These are phyloP conservation scores for Tolypeutes matacus DNA, from an alignment of 2,797 vertebrate species.

Conservation along the genomic window DNA sequence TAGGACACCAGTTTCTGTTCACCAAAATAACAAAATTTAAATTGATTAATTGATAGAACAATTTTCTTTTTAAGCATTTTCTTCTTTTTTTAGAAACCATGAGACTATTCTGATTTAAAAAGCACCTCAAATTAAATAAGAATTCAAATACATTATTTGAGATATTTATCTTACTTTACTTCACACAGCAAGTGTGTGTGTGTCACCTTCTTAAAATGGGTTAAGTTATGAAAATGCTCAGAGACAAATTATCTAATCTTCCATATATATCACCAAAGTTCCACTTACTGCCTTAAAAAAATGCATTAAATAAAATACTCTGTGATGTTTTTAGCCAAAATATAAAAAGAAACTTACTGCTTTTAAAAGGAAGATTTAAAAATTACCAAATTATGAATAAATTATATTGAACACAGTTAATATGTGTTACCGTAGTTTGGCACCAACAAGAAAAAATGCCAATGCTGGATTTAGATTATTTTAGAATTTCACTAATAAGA, in stretches of 20 bases:
- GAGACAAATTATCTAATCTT: neutral
- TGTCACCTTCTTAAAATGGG: neutral
- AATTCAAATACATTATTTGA: neutral
- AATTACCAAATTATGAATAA: neutral
- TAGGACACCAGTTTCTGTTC: neutral
- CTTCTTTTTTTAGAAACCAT: neutral
- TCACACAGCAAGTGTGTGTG: neutral
- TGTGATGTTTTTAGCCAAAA: neutral
- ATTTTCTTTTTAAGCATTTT: no score
- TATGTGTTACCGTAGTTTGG: neutral
- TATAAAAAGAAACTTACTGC: neutral
- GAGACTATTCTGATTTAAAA: neutral
- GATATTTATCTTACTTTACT: neutral
- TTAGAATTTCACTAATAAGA: slow-evolving; percentile 1
- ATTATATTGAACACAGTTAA: neutral
- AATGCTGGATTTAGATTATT: neutral
- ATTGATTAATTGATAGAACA: neutral
- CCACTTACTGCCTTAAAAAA: neutral
- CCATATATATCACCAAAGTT: neutral
- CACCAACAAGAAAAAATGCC: neutral
- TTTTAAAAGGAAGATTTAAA: slow-evolving; percentile 44
- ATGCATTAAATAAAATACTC: no score
- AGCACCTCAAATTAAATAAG: slow-evolving; percentile 18
- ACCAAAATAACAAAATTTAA: neutral
- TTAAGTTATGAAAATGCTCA: neutral